These are phyloP conservation scores for Yponomeuta evonymella DNA, from an alignment of 2,888 invertebrate species.

Conservation along the genomic window DNA sequence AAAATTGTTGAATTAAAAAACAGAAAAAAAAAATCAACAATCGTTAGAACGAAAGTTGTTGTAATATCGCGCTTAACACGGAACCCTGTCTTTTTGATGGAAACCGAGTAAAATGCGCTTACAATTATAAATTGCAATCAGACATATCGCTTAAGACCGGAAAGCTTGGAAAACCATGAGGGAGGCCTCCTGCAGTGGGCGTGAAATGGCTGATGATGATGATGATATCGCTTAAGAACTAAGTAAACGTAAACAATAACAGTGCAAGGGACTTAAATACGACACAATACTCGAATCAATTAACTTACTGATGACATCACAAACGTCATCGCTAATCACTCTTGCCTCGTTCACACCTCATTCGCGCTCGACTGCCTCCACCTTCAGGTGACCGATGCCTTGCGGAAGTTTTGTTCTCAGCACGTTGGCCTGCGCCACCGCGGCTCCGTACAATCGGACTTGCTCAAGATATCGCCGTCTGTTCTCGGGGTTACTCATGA, in stretches of 20 bases:
- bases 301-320: slow-evolving; percentile 18
- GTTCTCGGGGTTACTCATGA: slow-evolving; percentile 73
- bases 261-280: slow-evolving; percentile 10
- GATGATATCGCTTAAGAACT: slow-evolving; percentile 17
- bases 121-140: not conserved
- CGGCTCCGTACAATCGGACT: slow-evolving; percentile 34
- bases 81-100: not conserved
- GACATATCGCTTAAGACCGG: slow-evolving; percentile 14
- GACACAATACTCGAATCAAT: slow-evolving; percentile 18
- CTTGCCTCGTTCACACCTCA: not conserved
- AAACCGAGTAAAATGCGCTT: not conserved
- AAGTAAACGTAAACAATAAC: slow-evolving; percentile 18
- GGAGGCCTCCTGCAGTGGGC: no score
- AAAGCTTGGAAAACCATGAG: no score
- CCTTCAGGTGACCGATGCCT: not conserved
- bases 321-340: not conserved
- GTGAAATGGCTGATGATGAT: no score
- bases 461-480: slow-evolving; percentile 48
- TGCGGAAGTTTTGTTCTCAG: not conserved
- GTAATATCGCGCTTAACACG: no score
- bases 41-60: no score
- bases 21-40: no score
- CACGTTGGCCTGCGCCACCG: not conserved
- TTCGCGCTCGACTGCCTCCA: not conserved
- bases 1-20: no score